Base-by-base conservation (phyloP, 2,113 vertebrate species). In the Cryptotis parvus region DNA sequence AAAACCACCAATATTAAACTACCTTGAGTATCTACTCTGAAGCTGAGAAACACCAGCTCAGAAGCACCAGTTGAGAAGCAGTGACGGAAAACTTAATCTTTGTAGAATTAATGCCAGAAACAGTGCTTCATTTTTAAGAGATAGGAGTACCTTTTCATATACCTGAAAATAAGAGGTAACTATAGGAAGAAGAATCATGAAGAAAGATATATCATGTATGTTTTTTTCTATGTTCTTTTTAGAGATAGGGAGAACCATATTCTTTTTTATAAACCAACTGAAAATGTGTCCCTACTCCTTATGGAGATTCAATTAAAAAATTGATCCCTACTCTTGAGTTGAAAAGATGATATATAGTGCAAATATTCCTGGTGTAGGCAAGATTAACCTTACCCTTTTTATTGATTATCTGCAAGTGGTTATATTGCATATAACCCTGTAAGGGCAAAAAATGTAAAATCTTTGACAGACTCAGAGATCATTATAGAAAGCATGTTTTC, bases 101-200 rank as follows among this genome's bases (percentile, higher is more conserved):
- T 82, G n/a, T 35, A 70, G 89, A 83, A 35, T 93, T 58, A 52
- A 78, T 70, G 78, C 6, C 41, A 45, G 52, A 37, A 24, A 63
- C 61, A 55, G 52, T 88, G 27, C 66, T 93, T 79, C 70, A 80
- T 18, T 86, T 65, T 94, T 86, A 89, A 90, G 91, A 76, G 39
- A 66, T 37, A 52, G 16, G 70, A 91, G n/a, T 20, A 26, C 31
- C 31, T 92, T 55, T 65, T 45, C 39, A 69, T 37, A 76, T 33
- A 76, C 70, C 27, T 49, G 85, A 24, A 22, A 33, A 2, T 39
- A 24, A 24, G 45, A 37, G 5, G 29, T 24, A 61, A 81, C 39
- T 43, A 3, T 87, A 37, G 0, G 33, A 79, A 70, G 49, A 43
- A n/a, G 29, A 58, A 65, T 91, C 82, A 91, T 49, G 73, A 66